Percentiles rank a stretch among this genome's conserved stretches.
These are phyloP conservation scores for Drosophila pectinifera DNA, from an alignment of 1,140 invertebrate species.

Conservation along the genomic window DNA sequence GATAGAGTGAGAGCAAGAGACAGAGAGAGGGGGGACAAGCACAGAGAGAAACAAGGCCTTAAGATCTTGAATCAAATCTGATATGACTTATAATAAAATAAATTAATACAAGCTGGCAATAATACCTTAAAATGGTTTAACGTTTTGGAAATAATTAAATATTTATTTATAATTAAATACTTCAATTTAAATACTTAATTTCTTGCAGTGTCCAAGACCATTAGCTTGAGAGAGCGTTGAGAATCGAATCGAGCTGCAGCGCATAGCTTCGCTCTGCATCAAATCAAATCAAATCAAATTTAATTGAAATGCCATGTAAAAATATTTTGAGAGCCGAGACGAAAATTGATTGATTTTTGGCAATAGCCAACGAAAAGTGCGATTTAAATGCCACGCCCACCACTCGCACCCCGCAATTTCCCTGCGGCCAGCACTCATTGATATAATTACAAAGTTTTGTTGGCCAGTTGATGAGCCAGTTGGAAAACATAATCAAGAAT, in stretches of 20 bases:
- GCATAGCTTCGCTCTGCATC: slow-evolving; percentile 26
- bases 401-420: neutral
- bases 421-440: slow-evolving; percentile 56
- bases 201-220: neutral
- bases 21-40: neutral
- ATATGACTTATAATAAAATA: too few species aligned
- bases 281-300: slow-evolving; percentile 70
- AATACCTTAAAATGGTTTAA: too few species aligned
- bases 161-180: too few species aligned
- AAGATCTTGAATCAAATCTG: neutral
- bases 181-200: too few species aligned
- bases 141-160: too few species aligned
- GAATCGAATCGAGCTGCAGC: slow-evolving; percentile 23
- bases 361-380: slow-evolving; percentile 31
- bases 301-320: slow-evolving; percentile 76
- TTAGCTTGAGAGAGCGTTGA: slow-evolving; percentile 21
- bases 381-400: slow-evolving; percentile 37
- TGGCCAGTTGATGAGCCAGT: slow-evolving; percentile 78
- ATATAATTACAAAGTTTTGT: slow-evolving; percentile 81
- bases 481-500: slow-evolving; percentile 83
- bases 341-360: slow-evolving; percentile 79
- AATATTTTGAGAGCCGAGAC: slow-evolving; percentile 61
- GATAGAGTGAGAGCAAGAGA: neutral
- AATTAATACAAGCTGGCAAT: too few species aligned
- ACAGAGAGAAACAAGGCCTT: slow-evolving; percentile 2